Conservation (phyloP, 1,140 invertebrate species). For the Papilio polytes region DNA sequence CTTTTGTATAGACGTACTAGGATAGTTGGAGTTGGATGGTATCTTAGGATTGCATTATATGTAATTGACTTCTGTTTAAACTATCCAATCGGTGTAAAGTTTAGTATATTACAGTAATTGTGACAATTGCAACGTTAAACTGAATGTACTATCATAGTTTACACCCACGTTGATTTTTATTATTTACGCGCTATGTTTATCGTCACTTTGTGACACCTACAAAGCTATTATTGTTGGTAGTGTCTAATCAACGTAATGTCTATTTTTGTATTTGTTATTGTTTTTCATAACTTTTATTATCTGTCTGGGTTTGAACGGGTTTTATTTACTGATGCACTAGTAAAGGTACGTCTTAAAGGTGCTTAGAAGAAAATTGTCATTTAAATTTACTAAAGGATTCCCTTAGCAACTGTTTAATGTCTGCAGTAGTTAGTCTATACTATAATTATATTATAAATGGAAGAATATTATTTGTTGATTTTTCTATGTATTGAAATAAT, state of each 20-base stretch:
- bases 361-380: no score
- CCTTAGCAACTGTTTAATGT: no score
- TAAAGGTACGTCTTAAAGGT: no score
- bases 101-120: background rate
- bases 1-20: no score
- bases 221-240: background rate
- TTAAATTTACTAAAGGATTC: no score
- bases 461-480: no score
- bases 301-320: no score
- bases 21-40: no score
- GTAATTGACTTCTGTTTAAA: background rate
- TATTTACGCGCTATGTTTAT: conserved; percentile 13
- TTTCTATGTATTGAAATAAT: no score
- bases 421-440: no score
- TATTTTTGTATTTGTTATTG: background rate
- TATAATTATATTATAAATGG: no score
- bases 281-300: background rate
- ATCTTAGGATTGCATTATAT: background rate
- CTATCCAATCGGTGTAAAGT: background rate
- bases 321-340: no score
- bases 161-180: conserved; percentile 14
- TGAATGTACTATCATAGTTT: background rate
- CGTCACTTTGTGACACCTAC: conserved; percentile 11
- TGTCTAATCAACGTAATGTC: background rate
- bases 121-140: conserved; percentile 8